Percentiles rank a stretch among this genome's conserved stretches.
Evolutionary conservation across 2,888 invertebrate species (phyloP).

Genomic region (Notodonta dromedarius): DNA sequence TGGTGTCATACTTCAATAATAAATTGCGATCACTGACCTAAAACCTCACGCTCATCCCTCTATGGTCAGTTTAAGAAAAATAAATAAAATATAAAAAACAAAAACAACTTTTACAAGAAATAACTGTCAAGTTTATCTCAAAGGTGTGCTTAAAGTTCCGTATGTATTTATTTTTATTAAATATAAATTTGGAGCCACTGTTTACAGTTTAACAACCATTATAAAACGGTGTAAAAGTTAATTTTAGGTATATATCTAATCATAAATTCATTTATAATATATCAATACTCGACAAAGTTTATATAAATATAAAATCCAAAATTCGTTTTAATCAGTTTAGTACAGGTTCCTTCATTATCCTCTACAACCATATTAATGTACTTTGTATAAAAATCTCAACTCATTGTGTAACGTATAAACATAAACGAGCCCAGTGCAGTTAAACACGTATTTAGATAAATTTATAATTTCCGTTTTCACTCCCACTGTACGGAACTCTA

Average conservation of each 20-base stretch:
- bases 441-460: not conserved
- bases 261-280: no score
- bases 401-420: conserved; percentile 10
- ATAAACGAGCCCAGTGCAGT: not conserved
- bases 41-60: conserved; percentile 52
- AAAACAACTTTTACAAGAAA: conserved; percentile 32
- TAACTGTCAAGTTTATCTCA: conserved; percentile 15
- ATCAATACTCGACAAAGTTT: no score
- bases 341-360: no score
- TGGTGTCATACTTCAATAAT: conserved; percentile 67
- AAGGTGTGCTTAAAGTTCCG: conserved; percentile 26
- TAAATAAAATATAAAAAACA: conserved; percentile 53
- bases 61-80: conserved; percentile 53
- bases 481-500: conserved; percentile 43
- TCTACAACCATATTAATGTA: no score
- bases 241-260: no score
- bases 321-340: no score
- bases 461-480: conserved; percentile 20
- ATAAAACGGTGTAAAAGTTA: no score
- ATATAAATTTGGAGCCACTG: not conserved
- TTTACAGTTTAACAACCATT: no score
- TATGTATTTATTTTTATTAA: not conserved
- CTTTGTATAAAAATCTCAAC: not conserved
- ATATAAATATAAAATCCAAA: no score
- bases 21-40: conserved; percentile 72